Evolutionary conservation across 2,113 vertebrate genomes (phyloP), one percentile per base, ranked within the genome.

Genomic region (Globicephala melas): DNA sequence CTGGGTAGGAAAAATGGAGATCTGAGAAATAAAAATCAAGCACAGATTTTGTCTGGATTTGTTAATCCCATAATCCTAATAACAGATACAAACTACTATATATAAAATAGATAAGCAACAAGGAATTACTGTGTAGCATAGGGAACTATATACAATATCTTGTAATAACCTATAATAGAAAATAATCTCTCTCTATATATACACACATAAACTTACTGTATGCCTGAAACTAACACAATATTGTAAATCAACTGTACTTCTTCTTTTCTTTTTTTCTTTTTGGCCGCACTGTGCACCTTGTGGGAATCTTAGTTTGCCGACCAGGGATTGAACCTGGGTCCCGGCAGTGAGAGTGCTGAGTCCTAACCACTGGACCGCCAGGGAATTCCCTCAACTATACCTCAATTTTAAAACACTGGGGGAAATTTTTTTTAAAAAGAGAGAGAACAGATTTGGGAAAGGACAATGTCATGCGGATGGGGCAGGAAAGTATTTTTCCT

Each of bases 121-220:
- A n/a, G 11, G 76, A 79, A 79, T 55, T n/a, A 23, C 31, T 55
- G 20, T 79, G 20, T 79, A n/a, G 76, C 33, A 25, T 6, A 79
- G 33, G n/a, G 20, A 79, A 36, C 76, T 55, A n/a, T 79, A 55
- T 55, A n/a, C 76, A 36, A 1, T 79, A 55, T 8, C 76, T 79
- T 79, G 6, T 79, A 79, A 79, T 23, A 79, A 23, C 20, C 50
- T 79, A n/a, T 79, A 79, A 55, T n/a, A 20, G 76, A 79, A 79
- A 79, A 53, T 13, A 79, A n/a, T 25, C 20, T 28, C 50, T 53
- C 15, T 53, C 1, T 53, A 0, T 1, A 2, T 1, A 20, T 2
- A 55, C 17, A 20, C 20, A 58, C 7, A 58, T 2, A 58, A 20
- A 58, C 4, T 53, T 55, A 33, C 76, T 55, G 1, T 23, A 23